Evolutionary conservation across 2,797 vertebrate genomes (phyloP).

Genomic region (Oophaga sylvatica): DNA sequence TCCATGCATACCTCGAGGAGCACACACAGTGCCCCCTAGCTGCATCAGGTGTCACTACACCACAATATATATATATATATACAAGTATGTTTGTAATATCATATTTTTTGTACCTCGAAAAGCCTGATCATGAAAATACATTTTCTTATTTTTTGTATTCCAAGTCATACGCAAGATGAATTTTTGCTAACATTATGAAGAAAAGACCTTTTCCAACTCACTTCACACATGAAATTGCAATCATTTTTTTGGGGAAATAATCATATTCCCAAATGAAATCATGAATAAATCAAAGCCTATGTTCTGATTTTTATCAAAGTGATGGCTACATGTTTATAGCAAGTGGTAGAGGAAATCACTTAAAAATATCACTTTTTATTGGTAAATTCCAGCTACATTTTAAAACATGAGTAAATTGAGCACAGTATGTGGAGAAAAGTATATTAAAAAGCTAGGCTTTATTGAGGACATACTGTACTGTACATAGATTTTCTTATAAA

Average conservation of each 20-base stretch:
- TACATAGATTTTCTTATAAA: not conserved
- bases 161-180: not conserved
- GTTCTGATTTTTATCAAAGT: slow-evolving; percentile 34
- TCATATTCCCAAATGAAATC: slow-evolving; percentile 47
- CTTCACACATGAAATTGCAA: slow-evolving; percentile 38
- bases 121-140: not conserved
- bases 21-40: no score
- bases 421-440: not conserved
- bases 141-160: not conserved
- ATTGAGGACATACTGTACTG: not conserved
- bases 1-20: no score
- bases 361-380: not conserved
- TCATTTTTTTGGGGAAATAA: slow-evolving; percentile 25
- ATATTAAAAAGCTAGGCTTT: not conserved
- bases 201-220: slow-evolving; percentile 27
- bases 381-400: slow-evolving; percentile 18
- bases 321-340: slow-evolving; percentile 23
- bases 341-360: slow-evolving; percentile 23
- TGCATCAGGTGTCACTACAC: no score
- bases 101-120: not conserved
- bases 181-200: slow-evolving; percentile 24
- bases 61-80: no score
- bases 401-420: slow-evolving; percentile 17
- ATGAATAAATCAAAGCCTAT: slow-evolving; percentile 37
- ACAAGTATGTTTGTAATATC: no score